Base-by-base conservation (phyloP, 2,113 vertebrate species). In the Rhineura floridana region DNA sequence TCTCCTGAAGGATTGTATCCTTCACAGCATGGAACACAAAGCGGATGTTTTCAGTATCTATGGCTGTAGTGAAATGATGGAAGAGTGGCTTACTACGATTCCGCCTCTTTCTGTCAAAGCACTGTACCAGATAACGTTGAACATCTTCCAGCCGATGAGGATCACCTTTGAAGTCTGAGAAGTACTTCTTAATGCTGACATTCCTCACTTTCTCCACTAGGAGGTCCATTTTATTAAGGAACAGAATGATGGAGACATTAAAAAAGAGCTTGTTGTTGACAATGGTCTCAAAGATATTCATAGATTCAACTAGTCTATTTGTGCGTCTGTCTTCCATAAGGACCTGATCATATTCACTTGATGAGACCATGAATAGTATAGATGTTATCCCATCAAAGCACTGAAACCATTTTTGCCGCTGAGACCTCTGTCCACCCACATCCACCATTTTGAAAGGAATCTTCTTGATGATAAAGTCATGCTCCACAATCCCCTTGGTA, bases 391-490 rank as follows among this genome's bases (percentile, higher is more conserved):
- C 98, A 39, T 99, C 98, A 6, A 99, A 99, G 93, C 99, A 99
- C 96, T 99, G 99, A 94, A 99, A 99, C 99, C 99, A 99, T 93
- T 99, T 99, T 88, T 99, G 98, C 88, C 99, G 97, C 96, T 99
- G 98, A 1, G 99, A 99, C 73, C 99, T 95, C 94, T 99, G 99
- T 82, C 99, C 99, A 0, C 99, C 99, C 1, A 99, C 99, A 12
- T 99, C 99, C 90, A 99, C 98, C 98, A 99, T 99, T 96, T 99
- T 99, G 94, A 99, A 99, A 9, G 99, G 99, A 90, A 99, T 98
- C 95, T 99, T 99, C 96, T 99, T 99, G 91, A 99, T 99, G 88
- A 99, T 93, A 84, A 99, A 99, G 96, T 99, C 99, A 1, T 99
- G 98, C 93, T 99, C 99, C 81, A 98, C 98, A 52, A 99, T 99